These are phyloP conservation scores for Diplodus puntazzo DNA, from an alignment of 2,797 vertebrate genomes.

Conservation along the genomic window DNA sequence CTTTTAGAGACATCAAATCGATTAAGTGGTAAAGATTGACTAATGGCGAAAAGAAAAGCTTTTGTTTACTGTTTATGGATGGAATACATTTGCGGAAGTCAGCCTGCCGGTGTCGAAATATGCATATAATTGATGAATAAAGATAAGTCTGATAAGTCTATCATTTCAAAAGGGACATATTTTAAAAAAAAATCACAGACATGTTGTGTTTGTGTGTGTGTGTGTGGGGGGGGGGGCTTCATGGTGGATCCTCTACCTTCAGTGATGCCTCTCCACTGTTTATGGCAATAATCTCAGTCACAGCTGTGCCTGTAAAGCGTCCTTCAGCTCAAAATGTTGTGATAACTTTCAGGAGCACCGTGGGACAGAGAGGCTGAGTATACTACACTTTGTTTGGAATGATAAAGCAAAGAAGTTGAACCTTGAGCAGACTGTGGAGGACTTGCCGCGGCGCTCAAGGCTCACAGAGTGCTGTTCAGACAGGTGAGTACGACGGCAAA, in stretches of 20 bases:
- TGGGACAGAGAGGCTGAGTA: background rate
- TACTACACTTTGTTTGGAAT: background rate
- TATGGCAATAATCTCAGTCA: background rate
- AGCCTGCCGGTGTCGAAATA: background rate
- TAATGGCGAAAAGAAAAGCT: slow-evolving; percentile 7
- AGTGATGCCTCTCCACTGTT: background rate
- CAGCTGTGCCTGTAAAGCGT: background rate
- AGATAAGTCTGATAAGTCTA: background rate
- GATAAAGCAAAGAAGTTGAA: background rate
- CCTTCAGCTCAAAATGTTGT: background rate
- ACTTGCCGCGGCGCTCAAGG: background rate
- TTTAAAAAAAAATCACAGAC: too few relatives aligned
- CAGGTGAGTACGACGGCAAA: background rate
- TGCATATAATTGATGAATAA: background rate
- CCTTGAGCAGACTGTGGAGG: background rate
- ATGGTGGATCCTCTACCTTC: background rate
- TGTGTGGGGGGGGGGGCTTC: background rate
- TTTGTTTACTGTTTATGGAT: slow-evolving; percentile 10
- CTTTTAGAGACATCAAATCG: slow-evolving; percentile 25
- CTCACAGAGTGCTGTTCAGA: background rate
- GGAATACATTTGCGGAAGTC: background rate
- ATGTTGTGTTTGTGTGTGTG: too few relatives aligned
- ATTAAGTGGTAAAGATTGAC: slow-evolving; percentile 9
- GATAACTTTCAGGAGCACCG: background rate
- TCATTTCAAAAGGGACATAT: background rate